Conservation (phyloP, 2,113 vertebrate species). For the Pipra filicauda region DNA sequence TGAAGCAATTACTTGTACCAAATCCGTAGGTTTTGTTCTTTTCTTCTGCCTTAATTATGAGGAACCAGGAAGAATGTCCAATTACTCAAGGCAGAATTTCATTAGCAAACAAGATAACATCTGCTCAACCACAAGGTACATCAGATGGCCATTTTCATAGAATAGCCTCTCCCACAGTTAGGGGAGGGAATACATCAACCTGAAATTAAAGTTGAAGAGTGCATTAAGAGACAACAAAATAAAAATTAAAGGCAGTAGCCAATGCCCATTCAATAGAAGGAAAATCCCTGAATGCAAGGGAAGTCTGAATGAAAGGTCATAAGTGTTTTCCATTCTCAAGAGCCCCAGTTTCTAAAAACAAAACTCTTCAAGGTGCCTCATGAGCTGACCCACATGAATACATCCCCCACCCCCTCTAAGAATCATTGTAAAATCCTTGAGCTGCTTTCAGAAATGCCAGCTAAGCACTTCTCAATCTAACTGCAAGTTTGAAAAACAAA, state of each 20-base stretch:
- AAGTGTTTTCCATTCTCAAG: neutral
- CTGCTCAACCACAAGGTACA: constrained; percentile 4
- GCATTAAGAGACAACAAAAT: neutral
- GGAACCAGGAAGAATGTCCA: constrained; percentile 44
- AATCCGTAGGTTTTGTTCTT: constrained; percentile 38
- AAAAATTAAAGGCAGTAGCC: neutral
- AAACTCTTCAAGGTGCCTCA: neutral
- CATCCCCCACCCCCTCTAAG: neutral
- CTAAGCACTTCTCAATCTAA: constrained; percentile 2
- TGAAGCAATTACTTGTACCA: constrained; percentile 41
- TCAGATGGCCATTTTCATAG: constrained; percentile 4
- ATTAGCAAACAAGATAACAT: constrained; percentile 39
- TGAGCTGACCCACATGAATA: neutral
- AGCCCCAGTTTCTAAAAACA: constrained; percentile 1
- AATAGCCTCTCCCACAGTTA: neutral
- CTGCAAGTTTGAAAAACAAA: constrained; percentile 17
- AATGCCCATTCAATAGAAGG: neutral
- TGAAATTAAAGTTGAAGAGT: neutral
- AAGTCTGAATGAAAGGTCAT: neutral
- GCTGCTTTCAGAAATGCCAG: constrained; percentile 27
- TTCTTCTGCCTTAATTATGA: constrained; percentile 19
- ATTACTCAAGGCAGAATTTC: constrained; percentile 41
- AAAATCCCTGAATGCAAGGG: neutral
- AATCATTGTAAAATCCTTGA: neutral
- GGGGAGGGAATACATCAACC: neutral